Conservation (phyloP, 2,113 vertebrate species). For the Tachysurus vachellii region DNA sequence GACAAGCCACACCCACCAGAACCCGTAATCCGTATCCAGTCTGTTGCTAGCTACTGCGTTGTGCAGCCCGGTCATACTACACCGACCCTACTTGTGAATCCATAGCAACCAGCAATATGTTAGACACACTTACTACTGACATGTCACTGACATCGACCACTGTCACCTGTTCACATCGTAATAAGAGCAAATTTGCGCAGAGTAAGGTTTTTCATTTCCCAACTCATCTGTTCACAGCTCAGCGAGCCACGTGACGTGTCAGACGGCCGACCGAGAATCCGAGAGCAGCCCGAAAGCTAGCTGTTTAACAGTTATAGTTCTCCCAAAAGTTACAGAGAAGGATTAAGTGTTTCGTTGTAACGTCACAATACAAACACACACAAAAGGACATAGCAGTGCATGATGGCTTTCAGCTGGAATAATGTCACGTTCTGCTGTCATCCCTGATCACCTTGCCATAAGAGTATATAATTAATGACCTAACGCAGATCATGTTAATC, state of each 20-base stretch:
- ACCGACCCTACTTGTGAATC: neutral
- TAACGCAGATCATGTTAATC: neutral
- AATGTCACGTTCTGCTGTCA: neutral
- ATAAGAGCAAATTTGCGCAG: neutral
- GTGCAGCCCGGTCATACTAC: neutral
- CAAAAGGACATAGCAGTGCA: neutral
- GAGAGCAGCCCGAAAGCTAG: neutral
- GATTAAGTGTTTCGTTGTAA: neutral
- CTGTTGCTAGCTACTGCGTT: neutral
- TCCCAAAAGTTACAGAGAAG: neutral
- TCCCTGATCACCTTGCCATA: neutral
- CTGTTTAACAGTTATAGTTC: neutral
- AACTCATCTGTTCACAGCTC: too few relatives aligned
- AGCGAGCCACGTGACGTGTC: neutral
- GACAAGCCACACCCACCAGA: neutral
- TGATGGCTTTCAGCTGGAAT: neutral
- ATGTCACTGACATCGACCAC: too few relatives aligned
- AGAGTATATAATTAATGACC: neutral
- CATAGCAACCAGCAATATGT: neutral
- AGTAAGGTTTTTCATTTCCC: neutral
- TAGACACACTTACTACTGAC: neutral
- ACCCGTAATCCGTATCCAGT: neutral
- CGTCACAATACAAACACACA: neutral
- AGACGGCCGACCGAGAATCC: neutral
- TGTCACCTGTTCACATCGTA: neutral